Evolutionary conservation across 2,113 vertebrate genomes (phyloP).

Genomic region (Misgurnus anguillicaudatus): DNA sequence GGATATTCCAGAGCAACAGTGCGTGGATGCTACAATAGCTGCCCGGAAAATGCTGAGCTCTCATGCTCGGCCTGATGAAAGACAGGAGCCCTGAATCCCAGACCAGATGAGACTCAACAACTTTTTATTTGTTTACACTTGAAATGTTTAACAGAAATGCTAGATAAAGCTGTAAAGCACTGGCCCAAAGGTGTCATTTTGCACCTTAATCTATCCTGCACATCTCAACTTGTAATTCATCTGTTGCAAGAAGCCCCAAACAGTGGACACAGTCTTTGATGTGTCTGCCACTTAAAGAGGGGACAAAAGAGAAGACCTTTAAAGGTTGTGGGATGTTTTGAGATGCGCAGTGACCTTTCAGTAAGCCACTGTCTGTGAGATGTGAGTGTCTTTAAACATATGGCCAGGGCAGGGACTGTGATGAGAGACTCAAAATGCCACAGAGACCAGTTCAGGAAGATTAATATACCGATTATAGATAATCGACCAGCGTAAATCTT

Average conservation of each 20-base stretch:
- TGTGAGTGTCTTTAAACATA: slow-evolving; percentile 51
- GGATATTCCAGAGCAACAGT: slow-evolving; percentile 68
- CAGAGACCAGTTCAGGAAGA: slow-evolving; percentile 68
- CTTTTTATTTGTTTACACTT: slow-evolving; percentile 8
- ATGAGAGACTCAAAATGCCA: slow-evolving; percentile 61
- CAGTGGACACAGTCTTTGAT: slow-evolving; percentile 54
- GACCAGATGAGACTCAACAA: slow-evolving; percentile 38
- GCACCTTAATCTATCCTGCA: slow-evolving; percentile 40
- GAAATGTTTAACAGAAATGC: slow-evolving; percentile 39
- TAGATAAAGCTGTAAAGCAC: slow-evolving; percentile 27
- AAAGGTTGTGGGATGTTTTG: slow-evolving; percentile 71
- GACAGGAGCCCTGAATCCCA: slow-evolving; percentile 33
- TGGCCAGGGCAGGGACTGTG: slow-evolving; percentile 33
- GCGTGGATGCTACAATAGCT: slow-evolving; percentile 62
- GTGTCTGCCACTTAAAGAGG: slow-evolving; percentile 62
- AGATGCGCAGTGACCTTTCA: slow-evolving; percentile 76
- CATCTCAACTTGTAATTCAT: slow-evolving; percentile 65
- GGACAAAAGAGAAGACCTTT: slow-evolving; percentile 75
- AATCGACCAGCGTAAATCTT: slow-evolving; percentile 55
- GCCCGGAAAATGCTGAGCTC: slow-evolving; percentile 52
- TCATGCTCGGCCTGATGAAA: slow-evolving; percentile 41
- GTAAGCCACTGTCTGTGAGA: slow-evolving; percentile 49
- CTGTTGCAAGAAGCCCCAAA: slow-evolving; percentile 49
- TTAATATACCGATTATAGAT: slow-evolving; percentile 73
- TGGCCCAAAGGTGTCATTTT: slow-evolving; percentile 38